Conservation (phyloP, 2,113 vertebrate species). For the Poeciliopsis occidentalis region DNA sequence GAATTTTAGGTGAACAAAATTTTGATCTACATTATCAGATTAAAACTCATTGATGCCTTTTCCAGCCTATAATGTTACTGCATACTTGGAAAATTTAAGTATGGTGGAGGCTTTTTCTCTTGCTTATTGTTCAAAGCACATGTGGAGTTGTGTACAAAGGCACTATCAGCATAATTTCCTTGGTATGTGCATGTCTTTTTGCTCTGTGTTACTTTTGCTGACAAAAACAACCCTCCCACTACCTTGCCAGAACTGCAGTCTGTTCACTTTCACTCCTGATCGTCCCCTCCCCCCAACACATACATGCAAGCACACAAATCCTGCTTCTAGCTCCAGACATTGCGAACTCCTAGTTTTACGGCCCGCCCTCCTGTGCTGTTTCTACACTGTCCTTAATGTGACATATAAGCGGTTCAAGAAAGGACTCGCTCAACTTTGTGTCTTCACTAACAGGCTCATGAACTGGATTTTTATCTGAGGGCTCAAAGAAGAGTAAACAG, state of each 20-base stretch:
- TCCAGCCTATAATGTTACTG: not conserved
- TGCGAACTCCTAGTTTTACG: constrained; percentile 40
- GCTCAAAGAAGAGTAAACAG: not conserved
- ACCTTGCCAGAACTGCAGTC: constrained; percentile 36
- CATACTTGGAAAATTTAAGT: not conserved
- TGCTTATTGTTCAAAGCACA: not conserved
- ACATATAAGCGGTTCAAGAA: constrained; percentile 52
- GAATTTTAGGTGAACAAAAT: not conserved
- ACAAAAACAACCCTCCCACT: constrained; percentile 49
- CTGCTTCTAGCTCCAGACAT: constrained; percentile 55
- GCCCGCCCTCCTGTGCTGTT: constrained; percentile 44
- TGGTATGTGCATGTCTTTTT: constrained; percentile 1
- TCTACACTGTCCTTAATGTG: constrained; percentile 53
- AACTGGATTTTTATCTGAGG: constrained; percentile 30
- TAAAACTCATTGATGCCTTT: not conserved
- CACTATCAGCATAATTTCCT: not conserved
- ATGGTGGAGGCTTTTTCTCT: not conserved
- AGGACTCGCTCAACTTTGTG: constrained; percentile 47
- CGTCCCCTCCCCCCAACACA: constrained; percentile 31
- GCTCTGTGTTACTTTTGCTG: constrained; percentile 34
- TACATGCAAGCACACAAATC: constrained; percentile 20
- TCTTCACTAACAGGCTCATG: constrained; percentile 27
- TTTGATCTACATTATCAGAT: not conserved
- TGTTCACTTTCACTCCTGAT: constrained; percentile 57
- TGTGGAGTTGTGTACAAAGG: not conserved